Base-by-base conservation (phyloP, 2,797 vertebrate species). In the Picus viridis region DNA sequence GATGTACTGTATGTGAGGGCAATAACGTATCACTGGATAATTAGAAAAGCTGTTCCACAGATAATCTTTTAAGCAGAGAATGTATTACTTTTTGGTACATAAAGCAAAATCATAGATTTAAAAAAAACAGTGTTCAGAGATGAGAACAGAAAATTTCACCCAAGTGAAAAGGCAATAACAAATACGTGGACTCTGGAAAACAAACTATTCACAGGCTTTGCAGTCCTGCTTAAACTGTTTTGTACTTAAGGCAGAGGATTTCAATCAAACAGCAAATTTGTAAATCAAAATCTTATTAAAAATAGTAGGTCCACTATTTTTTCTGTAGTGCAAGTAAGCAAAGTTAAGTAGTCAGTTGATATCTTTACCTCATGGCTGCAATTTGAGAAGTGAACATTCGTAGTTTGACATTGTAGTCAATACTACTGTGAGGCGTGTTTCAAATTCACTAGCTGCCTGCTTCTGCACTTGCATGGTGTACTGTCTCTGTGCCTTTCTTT, bases 381-480 rank as follows among this genome's bases (percentile, higher is more conserved):
- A 45, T 61, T 45, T 68, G 58, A 74, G 26, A 64, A 83, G 14
- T 0, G 0, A 45, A 22, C 4, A 19, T 34, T 85, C 15, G 7
- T 87, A 64, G 22, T 70, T 81, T 58, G 54, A 12, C n/a, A 16
- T 78, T 86, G 79, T 64, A 82, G 51, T 87, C 36, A 58, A 2
- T 88, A 70, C 41, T 81, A 36, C 62, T 84, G 27, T 39, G 65
- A 90, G 68, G n/a, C 0, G 7, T 20, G 20, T 91, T 95, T 86
- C 56, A 86, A 65, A 71, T 65, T 51, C 61, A 81, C 63, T 49
- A 65, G 39, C 86, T 93, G 92, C 82, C 86, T 90, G 69, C 81
- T 61, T 53, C 58, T 91, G 86, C 72, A 54, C 56, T 86, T 90
- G 83, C 75, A 86, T 85, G 77, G 29, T 62, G 41, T 47, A 24